These are phyloP conservation scores for Nephrotoma appendiculata DNA, from an alignment of 2,888 invertebrate genomes.

Conservation along the genomic window DNA sequence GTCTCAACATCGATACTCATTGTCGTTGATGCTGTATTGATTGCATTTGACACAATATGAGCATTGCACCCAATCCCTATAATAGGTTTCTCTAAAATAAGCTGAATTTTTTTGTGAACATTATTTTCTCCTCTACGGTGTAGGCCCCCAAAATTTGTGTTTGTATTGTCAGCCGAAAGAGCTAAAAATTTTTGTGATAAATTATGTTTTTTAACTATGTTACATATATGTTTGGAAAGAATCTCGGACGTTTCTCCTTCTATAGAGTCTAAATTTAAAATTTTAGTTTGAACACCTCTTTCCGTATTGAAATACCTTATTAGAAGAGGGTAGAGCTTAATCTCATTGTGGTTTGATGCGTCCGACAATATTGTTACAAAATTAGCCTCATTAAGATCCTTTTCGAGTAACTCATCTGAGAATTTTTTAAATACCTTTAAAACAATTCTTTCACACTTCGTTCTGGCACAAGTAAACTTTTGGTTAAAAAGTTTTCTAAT, in stretches of 20 bases:
- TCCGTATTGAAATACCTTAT: constrained; percentile 1
- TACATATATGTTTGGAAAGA: constrained; percentile 8
- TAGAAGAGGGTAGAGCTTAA: constrained; percentile 13
- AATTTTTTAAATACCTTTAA: not conserved
- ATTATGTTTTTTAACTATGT: constrained; percentile 7
- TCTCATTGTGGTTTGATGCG: constrained; percentile 14
- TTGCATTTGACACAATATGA: constrained; percentile 6
- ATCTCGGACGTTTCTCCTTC: constrained; percentile 5
- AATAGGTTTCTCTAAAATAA: too few relatives aligned
- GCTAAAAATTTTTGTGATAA: constrained; percentile 9
- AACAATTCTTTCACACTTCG: not conserved
- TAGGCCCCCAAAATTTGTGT: constrained; percentile 7
- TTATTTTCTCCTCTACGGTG: not conserved
- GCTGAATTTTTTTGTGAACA: too few relatives aligned
- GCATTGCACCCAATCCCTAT: too few relatives aligned
- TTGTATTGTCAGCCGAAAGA: constrained; percentile 4
- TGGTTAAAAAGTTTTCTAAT: constrained; percentile 6
- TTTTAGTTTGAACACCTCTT: not conserved
- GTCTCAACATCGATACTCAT: constrained; percentile 15
- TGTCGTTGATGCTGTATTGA: constrained; percentile 12
- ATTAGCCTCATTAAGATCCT: not conserved
- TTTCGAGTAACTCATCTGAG: not conserved
- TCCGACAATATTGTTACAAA: constrained; percentile 11
- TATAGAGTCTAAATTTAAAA: not conserved
- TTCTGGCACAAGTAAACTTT: constrained; percentile 9